A percentile compares a stretch with the other conserved stretches of the same genome.
These are phyloP conservation scores for Holocentrus rufus DNA, from an alignment of 2,797 vertebrate species.

Conservation along the genomic window DNA sequence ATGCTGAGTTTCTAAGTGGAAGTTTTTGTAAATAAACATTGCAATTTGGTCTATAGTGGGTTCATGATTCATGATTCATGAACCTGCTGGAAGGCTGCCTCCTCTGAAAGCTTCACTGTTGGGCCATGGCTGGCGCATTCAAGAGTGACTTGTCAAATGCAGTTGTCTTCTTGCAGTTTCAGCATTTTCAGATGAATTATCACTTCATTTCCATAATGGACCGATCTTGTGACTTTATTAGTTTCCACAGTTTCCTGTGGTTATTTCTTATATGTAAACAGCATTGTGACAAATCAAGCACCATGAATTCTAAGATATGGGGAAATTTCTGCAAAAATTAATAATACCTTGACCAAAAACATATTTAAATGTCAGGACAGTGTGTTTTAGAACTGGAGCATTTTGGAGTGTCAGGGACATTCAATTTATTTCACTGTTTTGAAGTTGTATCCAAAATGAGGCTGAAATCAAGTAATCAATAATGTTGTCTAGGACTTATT, in stretches of 20 bases:
- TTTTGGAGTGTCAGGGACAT: too few species aligned
- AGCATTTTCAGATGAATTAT: not conserved
- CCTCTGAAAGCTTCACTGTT: conserved; percentile 30
- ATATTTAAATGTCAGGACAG: too few species aligned
- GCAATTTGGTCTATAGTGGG: conserved; percentile 23
- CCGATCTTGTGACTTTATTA: too few species aligned
- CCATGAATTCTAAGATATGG: too few species aligned
- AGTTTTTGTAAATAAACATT: conserved; percentile 28
- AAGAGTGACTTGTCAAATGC: not conserved
- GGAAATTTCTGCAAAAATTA: too few species aligned
- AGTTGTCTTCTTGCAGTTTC: not conserved
- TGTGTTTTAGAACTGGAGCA: too few species aligned
- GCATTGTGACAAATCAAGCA: too few species aligned
- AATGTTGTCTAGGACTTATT: conserved; percentile 39
- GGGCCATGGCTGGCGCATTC: not conserved
- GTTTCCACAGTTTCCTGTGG: too few species aligned
- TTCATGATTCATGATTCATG: conserved; percentile 40
- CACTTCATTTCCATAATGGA: too few species aligned
- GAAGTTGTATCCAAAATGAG: conserved; percentile 16
- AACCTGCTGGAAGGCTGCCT: conserved; percentile 40
- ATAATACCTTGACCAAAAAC: too few species aligned
- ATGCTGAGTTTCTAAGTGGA: conserved; percentile 4
- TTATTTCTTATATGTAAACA: too few species aligned
- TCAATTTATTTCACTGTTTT: not conserved
- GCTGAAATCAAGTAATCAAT: conserved; percentile 37